Evolutionary conservation across 2,113 vertebrate genomes (phyloP).

Genomic region (Sander vitreus): DNA sequence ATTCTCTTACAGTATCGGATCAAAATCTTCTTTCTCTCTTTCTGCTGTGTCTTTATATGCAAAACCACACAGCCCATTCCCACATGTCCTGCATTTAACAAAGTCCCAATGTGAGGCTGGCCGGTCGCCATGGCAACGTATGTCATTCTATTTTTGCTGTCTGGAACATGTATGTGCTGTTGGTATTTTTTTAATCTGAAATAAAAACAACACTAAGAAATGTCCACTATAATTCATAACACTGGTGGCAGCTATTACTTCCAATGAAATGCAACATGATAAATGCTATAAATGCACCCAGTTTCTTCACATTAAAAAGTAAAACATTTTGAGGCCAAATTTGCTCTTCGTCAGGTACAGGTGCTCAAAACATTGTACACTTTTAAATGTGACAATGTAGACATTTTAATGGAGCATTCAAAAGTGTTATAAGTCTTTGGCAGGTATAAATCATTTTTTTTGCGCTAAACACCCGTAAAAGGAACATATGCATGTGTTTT

Average conservation of each 20-base stretch:
- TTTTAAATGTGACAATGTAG: not conserved
- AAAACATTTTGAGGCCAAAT: too few species aligned
- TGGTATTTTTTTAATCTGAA: too few species aligned
- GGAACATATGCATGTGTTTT: not conserved
- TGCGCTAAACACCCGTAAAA: not conserved
- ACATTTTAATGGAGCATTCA: too few species aligned
- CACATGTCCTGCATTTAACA: not conserved
- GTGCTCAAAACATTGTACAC: not conserved
- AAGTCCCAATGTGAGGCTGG: not conserved
- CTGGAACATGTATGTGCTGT: not conserved
- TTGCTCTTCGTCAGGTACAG: too few species aligned
- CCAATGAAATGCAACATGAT: too few species aligned
- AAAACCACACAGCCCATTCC: not conserved
- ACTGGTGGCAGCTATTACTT: too few species aligned
- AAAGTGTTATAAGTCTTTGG: not conserved
- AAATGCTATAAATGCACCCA: too few species aligned
- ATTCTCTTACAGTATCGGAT: not conserved
- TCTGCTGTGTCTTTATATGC: not conserved
- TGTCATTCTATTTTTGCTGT: not conserved
- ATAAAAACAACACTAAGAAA: too few species aligned
- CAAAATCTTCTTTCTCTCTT: not conserved
- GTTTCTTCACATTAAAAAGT: too few species aligned
- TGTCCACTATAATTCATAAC: too few species aligned
- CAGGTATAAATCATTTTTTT: too few species aligned
- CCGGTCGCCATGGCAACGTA: conserved; percentile 1